Evolutionary conservation across 2,113 vertebrate species (phyloP).

Genomic region (Indicator indicator): DNA sequence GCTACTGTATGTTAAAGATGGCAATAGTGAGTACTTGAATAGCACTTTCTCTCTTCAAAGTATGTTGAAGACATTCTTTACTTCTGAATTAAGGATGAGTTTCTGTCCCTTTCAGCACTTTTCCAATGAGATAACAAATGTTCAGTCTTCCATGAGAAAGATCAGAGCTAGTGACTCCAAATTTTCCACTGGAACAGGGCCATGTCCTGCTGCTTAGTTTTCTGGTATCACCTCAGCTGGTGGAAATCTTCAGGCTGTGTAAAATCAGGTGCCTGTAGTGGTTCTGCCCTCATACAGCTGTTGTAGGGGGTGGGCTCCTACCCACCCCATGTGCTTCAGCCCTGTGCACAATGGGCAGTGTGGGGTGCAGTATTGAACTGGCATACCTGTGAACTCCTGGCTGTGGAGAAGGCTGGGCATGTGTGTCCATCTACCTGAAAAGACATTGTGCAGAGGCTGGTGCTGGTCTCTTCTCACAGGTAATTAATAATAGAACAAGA

Average conservation of each 20-base stretch:
- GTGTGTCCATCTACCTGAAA: neutral
- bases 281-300: neutral
- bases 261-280: neutral
- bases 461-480: too few relatives aligned
- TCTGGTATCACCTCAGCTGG: neutral
- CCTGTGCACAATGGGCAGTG: neutral
- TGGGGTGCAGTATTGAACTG: neutral
- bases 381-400: neutral
- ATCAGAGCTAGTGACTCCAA: neutral
- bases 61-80: neutral
- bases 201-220: neutral
- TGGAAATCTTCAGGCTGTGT: neutral
- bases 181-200: neutral
- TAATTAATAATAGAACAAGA: too few relatives aligned
- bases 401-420: neutral
- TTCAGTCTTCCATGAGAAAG: neutral
- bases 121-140: neutral
- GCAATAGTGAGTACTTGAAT: neutral
- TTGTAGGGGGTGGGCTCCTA: neutral
- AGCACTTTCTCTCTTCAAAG: neutral
- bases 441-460: too few relatives aligned
- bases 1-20: neutral
- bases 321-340: neutral
- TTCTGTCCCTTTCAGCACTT: neutral
- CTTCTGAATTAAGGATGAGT: neutral